These are phyloP conservation scores for Phoeniculus purpureus DNA, from an alignment of 2,797 vertebrate species.

Conservation along the genomic window DNA sequence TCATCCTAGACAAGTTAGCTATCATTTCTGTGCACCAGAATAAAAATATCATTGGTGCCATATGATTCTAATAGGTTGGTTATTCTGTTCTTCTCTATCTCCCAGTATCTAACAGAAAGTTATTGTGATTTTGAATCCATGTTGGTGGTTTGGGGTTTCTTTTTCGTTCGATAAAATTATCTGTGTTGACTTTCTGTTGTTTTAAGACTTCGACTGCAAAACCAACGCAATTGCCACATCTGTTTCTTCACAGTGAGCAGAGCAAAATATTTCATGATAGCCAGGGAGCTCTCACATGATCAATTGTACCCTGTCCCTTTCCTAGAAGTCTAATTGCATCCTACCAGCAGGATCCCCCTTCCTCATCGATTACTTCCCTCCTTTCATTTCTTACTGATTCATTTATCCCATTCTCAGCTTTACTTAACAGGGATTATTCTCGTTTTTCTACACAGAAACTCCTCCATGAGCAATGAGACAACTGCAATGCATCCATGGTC, in stretches of 20 bases:
- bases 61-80: not conserved
- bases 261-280: conserved; percentile 3
- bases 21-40: not conserved
- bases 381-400: conserved; percentile 20
- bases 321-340: conserved; percentile 53
- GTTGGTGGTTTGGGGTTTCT: not conserved
- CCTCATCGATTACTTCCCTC: conserved; percentile 47
- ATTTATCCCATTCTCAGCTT: conserved; percentile 38
- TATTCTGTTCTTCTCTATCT: not conserved
- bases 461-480: not conserved
- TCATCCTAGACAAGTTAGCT: not conserved
- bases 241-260: not conserved
- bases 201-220: conserved; percentile 5
- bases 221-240: not conserved
- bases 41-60: not conserved
- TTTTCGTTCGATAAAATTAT: not conserved
- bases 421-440: conserved; percentile 30
- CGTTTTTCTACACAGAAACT: conserved; percentile 2
- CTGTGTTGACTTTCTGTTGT: not conserved
- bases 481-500: not conserved
- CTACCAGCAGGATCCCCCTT: conserved; percentile 35
- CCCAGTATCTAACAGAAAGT: not conserved
- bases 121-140: not conserved
- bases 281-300: not conserved
- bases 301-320: conserved; percentile 6